Evolutionary conservation across 2,113 vertebrate species (phyloP).

Genomic region (Caranx ignobilis): DNA sequence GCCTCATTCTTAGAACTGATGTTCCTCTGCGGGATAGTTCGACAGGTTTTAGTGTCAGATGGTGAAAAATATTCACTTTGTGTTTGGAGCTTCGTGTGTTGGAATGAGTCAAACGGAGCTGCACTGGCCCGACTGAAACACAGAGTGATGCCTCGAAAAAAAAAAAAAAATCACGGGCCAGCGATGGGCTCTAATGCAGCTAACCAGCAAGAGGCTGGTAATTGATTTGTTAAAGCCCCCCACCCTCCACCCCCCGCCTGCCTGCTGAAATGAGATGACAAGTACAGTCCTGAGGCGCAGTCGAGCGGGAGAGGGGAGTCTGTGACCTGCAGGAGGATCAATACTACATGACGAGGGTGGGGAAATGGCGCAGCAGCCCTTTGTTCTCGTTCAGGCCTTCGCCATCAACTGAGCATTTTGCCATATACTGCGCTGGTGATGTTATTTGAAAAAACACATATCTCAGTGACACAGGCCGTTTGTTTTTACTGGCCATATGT

Average conservation of each 20-base stretch:
- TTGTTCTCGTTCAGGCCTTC: slow-evolving; percentile 42
- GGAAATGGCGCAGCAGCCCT: slow-evolving; percentile 50
- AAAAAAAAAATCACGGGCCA: not conserved
- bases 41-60: not conserved
- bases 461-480: slow-evolving; percentile 51
- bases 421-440: slow-evolving; percentile 26
- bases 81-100: not conserved
- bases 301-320: not conserved
- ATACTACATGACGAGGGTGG: slow-evolving; percentile 45
- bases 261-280: slow-evolving; percentile 58
- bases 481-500: slow-evolving; percentile 54
- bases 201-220: slow-evolving; percentile 48
- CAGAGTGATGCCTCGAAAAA: not conserved
- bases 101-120: not conserved
- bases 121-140: not conserved
- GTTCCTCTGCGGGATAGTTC: not conserved
- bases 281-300: slow-evolving; percentile 30
- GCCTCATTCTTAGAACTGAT: not conserved
- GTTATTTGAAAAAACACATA: slow-evolving; percentile 47
- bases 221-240: slow-evolving; percentile 65
- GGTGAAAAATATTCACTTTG: not conserved
- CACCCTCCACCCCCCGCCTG: slow-evolving; percentile 17
- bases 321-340: slow-evolving; percentile 53
- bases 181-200: not conserved
- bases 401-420: slow-evolving; percentile 30